These are phyloP conservation scores for Hypotaenidia okinawae DNA, from an alignment of 2,797 vertebrate species.

Conservation along the genomic window DNA sequence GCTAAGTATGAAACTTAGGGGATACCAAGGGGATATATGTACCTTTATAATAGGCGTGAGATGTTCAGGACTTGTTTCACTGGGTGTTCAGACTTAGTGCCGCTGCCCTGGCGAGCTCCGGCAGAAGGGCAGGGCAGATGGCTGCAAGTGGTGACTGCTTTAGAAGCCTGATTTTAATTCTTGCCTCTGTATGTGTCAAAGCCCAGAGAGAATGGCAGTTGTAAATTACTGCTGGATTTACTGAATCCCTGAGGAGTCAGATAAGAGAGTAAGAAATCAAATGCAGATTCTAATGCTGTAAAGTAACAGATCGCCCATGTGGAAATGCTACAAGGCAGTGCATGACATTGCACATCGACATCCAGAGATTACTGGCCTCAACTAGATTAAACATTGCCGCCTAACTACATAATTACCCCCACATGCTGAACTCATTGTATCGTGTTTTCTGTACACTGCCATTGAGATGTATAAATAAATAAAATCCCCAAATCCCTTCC, in stretches of 20 bases:
- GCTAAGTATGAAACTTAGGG: neutral
- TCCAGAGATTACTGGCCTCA: slow-evolving; percentile 38
- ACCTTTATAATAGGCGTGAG: neutral
- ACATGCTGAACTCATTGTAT: neutral
- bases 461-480: neutral
- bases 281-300: slow-evolving; percentile 4
- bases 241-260: neutral
- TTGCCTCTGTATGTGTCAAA: neutral
- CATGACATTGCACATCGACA: slow-evolving; percentile 4
- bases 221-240: slow-evolving; percentile 45
- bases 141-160: neutral
- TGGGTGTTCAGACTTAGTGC: neutral
- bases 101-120: neutral
- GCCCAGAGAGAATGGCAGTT: neutral
- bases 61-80: neutral
- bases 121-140: neutral
- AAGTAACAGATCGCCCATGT: slow-evolving; percentile 33
- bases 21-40: neutral
- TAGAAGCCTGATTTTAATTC: slow-evolving; percentile 16
- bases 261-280: slow-evolving; percentile 46
- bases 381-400: slow-evolving; percentile 7
- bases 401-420: neutral
- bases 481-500: neutral
- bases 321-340: slow-evolving; percentile 30
- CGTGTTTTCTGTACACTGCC: neutral